Conservation (phyloP, 2,797 vertebrate genomes). For the Epinephelus coioides region DNA sequence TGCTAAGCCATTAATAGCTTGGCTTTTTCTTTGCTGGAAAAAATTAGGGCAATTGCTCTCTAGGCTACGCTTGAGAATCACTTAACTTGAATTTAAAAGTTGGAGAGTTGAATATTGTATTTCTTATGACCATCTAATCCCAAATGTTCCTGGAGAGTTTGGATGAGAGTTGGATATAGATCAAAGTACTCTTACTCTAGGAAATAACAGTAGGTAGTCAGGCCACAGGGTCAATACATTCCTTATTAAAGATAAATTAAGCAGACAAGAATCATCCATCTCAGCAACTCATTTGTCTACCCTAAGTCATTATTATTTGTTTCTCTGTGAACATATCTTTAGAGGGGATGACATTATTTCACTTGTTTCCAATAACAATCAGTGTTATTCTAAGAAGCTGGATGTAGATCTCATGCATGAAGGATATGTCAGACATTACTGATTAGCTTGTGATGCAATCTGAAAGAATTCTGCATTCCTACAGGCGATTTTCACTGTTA, state of each 20-base stretch:
- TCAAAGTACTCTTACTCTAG: constrained; percentile 20
- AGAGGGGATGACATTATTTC: neutral
- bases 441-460: constrained; percentile 54
- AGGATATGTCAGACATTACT: constrained; percentile 37
- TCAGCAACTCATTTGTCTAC: constrained; percentile 13
- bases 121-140: constrained; percentile 55
- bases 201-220: constrained; percentile 23
- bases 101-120: constrained; percentile 50
- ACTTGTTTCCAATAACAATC: constrained; percentile 16
- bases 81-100: constrained; percentile 67
- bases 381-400: neutral
- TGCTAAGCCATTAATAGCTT: constrained; percentile 65
- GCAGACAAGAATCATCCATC: constrained; percentile 12
- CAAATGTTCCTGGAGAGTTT: constrained; percentile 45
- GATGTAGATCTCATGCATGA: constrained; percentile 30
- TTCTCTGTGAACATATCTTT: constrained; percentile 10
- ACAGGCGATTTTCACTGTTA: constrained; percentile 11
- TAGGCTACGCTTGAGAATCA: constrained; percentile 58
- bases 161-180: constrained; percentile 45
- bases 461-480: constrained; percentile 34
- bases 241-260: constrained; percentile 40
- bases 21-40: constrained; percentile 50
- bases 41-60: constrained; percentile 67
- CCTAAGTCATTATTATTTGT: neutral
- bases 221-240: constrained; percentile 16